Evolutionary conservation across 2,113 vertebrate genomes (phyloP).

Genomic region (Rutilus rutilus): DNA sequence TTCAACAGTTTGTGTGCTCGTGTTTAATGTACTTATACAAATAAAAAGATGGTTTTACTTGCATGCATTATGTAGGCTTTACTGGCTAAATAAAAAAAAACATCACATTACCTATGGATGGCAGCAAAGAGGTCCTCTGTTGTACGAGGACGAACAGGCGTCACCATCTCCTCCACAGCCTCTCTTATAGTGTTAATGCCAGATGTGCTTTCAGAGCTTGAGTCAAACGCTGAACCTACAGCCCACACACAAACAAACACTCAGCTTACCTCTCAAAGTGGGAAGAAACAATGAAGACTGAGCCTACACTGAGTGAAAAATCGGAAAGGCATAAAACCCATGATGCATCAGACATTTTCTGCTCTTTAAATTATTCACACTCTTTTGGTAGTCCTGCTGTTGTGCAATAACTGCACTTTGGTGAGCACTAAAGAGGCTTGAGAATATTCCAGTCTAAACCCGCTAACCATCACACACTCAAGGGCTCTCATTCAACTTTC

Average conservation of each 20-base stretch:
- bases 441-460: slow-evolving; percentile 38
- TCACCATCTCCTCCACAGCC: slow-evolving; percentile 73
- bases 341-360: slow-evolving; percentile 29
- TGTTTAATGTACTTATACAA: not conserved
- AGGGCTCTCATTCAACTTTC: slow-evolving; percentile 4
- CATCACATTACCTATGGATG: slow-evolving; percentile 88
- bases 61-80: not conserved
- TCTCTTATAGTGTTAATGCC: slow-evolving; percentile 63
- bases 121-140: slow-evolving; percentile 93
- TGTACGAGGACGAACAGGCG: slow-evolving; percentile 80
- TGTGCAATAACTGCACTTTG: slow-evolving; percentile 38
- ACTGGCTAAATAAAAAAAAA: slow-evolving; percentile 5
- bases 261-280: not conserved
- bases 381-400: slow-evolving; percentile 2
- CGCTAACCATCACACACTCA: not conserved
- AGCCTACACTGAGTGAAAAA: slow-evolving; percentile 16
- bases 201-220: slow-evolving; percentile 62
- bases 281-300: not conserved
- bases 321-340: slow-evolving; percentile 33
- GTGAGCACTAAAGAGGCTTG: slow-evolving; percentile 5
- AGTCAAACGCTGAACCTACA: slow-evolving; percentile 77
- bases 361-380: slow-evolving; percentile 45
- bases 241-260: slow-evolving; percentile 23
- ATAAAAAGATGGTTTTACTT: not conserved
- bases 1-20: not conserved